phyloP scores from a whole-genome alignment of 2,797 vertebrate species.

The Myotis planiceps region DNA sequence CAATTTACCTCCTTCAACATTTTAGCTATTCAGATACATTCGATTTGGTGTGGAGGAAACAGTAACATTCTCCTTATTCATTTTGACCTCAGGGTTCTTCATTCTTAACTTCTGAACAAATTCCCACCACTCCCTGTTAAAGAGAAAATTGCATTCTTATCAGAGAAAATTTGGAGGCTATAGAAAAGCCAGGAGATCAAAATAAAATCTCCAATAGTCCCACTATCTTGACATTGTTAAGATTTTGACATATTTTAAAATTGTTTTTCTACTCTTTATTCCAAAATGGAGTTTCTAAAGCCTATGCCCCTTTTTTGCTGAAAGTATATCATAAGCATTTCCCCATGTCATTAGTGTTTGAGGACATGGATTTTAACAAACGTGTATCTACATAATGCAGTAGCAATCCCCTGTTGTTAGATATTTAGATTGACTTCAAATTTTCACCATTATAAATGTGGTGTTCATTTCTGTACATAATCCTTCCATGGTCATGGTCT shows the following conservation, averaged over 20 bases:
- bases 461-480: background rate
- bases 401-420: background rate
- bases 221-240: background rate
- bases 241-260: background rate
- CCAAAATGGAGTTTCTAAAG: background rate
- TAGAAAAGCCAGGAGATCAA: background rate
- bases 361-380: background rate
- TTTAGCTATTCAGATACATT: background rate
- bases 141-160: background rate
- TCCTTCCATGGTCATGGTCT: background rate
- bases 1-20: background rate
- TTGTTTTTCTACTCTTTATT: background rate
- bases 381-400: background rate
- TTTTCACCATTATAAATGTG: background rate
- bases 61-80: background rate
- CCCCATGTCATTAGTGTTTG: background rate
- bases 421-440: background rate
- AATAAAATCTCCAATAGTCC: background rate
- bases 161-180: background rate
- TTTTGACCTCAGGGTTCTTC: background rate
- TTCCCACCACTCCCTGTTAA: background rate
- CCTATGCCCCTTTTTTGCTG: background rate
- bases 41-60: background rate
- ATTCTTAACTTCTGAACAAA: constrained; percentile 41
- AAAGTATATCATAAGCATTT: background rate